A percentile compares a stretch with the other conserved stretches of the same genome.
Evolutionary conservation across 1,140 invertebrate species (phyloP).

Genomic region (Galendromus occidentalis): DNA sequence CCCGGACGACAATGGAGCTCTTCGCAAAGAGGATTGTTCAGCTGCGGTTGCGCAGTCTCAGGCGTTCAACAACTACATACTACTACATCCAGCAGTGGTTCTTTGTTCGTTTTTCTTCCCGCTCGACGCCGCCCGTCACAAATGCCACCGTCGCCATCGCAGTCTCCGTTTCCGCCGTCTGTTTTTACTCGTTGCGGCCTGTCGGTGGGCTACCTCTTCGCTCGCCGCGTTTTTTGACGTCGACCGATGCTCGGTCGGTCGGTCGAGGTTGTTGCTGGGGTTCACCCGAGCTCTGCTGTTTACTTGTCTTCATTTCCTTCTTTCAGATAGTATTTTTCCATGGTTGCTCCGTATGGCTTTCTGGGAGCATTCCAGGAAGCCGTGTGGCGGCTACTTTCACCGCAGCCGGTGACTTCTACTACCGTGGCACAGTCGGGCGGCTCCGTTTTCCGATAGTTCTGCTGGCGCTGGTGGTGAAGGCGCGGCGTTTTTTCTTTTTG

Average conservation of each 20-base stretch:
- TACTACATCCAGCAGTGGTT: background rate
- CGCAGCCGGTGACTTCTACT: too few relatives aligned
- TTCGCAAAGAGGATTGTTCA: too few relatives aligned
- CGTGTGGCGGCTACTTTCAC: too few relatives aligned
- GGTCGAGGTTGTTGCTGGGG: conserved; percentile 13
- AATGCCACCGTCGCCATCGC: background rate
- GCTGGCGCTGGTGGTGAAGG: too few relatives aligned
- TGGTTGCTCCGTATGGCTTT: too few relatives aligned
- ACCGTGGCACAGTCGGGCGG: too few relatives aligned
- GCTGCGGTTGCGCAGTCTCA: too few relatives aligned
- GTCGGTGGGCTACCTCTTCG: background rate
- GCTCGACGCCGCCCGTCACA: background rate
- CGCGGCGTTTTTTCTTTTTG: too few relatives aligned
- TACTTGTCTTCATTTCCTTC: background rate
- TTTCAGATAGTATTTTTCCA: background rate
- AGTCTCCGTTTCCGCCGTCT: background rate
- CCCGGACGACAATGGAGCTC: too few relatives aligned
- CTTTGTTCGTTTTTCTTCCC: conserved; percentile 14
- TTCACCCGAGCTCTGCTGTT: background rate
- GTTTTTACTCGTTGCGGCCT: conserved; percentile 7
- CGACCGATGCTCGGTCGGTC: background rate
- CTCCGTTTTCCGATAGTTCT: too few relatives aligned
- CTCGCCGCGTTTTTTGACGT: conserved; percentile 11
- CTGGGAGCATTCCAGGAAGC: too few relatives aligned
- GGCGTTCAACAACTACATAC: too few relatives aligned